phyloP scores from a whole-genome alignment of 2,113 vertebrate species.

The Ivindomyrus marchei region DNA sequence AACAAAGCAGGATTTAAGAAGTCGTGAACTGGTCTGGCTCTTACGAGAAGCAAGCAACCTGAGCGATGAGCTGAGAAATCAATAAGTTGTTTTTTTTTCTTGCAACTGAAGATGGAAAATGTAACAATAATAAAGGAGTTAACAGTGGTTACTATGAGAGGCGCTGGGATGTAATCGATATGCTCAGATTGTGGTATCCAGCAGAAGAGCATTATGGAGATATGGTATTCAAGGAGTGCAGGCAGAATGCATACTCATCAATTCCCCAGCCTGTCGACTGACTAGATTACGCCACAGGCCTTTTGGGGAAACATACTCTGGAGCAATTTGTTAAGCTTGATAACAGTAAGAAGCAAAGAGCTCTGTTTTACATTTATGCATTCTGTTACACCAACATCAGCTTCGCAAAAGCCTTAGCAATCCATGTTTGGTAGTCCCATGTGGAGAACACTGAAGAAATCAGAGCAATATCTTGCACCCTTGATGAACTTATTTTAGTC shows the following conservation, averaged over 20 bases:
- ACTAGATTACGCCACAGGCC: background rate
- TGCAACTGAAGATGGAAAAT: background rate
- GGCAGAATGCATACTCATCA: background rate
- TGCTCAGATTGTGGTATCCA: background rate
- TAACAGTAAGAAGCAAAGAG: background rate
- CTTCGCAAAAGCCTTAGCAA: background rate
- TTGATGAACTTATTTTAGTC: background rate
- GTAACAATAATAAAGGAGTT: background rate
- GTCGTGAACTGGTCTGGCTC: background rate
- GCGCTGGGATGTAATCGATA: background rate
- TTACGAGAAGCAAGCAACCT: background rate
- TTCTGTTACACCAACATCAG: background rate
- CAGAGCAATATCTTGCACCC: background rate
- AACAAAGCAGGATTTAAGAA: background rate
- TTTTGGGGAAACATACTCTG: background rate
- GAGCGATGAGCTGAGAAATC: background rate
- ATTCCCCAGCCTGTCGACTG: background rate
- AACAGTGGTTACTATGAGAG: background rate
- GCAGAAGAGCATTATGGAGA: background rate
- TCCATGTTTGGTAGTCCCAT: background rate
- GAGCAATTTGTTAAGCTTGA: background rate
- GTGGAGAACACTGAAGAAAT: background rate
- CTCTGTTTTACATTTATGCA: background rate
- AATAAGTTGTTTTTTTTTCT: background rate
- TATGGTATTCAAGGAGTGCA: background rate